Evolutionary conservation across 2,888 invertebrate species (phyloP).

Genomic region (Temnothorax rugatulus): DNA sequence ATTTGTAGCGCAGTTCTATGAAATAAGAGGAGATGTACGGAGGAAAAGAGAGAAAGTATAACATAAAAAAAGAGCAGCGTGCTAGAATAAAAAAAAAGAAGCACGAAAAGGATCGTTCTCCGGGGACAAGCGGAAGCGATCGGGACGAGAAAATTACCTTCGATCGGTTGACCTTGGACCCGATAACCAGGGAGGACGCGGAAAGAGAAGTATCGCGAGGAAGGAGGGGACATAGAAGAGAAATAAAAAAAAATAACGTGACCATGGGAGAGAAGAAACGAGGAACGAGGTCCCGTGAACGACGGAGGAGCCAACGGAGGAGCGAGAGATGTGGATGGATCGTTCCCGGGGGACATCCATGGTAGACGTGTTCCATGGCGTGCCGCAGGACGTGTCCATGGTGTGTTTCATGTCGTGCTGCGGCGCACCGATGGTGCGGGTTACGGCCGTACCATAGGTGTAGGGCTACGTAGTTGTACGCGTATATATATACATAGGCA

Average conservation of each 20-base stretch:
- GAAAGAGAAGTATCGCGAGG: constrained; percentile 42
- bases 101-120: constrained; percentile 65
- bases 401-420: constrained; percentile 77
- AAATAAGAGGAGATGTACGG: neutral
- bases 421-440: constrained; percentile 70
- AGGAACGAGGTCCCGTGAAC: constrained; percentile 45
- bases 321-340: constrained; percentile 72
- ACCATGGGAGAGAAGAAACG: constrained; percentile 32
- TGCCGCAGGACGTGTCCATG: constrained; percentile 77
- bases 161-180: constrained; percentile 74
- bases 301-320: constrained; percentile 56
- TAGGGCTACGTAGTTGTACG: constrained; percentile 22
- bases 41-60: neutral
- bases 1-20: constrained; percentile 55
- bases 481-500: constrained; percentile 22
- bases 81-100: constrained; percentile 17
- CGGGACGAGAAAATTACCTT: constrained; percentile 73
- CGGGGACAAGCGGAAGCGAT: constrained; percentile 69
- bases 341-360: constrained; percentile 69
- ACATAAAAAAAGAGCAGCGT: constrained; percentile 29
- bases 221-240: constrained; percentile 10
- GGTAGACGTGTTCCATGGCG: constrained; percentile 74
- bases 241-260: constrained; percentile 1
- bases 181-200: constrained; percentile 60
- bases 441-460: constrained; percentile 47